Evolutionary conservation across 2,888 invertebrate species (phyloP).

Genomic region (Spialia ferax): DNA sequence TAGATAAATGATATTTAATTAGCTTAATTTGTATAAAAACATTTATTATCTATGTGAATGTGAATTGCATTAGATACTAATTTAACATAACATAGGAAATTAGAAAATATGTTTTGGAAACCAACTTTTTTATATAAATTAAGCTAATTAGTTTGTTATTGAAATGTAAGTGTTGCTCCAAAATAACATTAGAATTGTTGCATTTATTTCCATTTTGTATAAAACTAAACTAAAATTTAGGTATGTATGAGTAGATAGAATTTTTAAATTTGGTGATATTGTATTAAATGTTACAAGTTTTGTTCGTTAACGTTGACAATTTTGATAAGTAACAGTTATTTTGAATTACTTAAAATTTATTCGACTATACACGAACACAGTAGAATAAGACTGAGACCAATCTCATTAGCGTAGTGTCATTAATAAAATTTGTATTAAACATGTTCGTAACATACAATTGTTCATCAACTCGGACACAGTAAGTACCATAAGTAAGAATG

Average conservation of each 20-base stretch:
- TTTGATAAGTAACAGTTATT: constrained; percentile 27
- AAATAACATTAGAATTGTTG: constrained; percentile 44
- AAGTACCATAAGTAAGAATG: too few relatives aligned
- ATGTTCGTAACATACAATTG: too few relatives aligned
- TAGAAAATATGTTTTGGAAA: background rate
- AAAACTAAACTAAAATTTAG: constrained; percentile 38
- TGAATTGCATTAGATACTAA: too few relatives aligned
- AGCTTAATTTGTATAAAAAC: constrained; percentile 8
- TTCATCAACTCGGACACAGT: too few relatives aligned
- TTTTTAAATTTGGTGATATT: constrained; percentile 67
- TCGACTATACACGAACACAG: constrained; percentile 45
- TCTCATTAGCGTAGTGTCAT: constrained; percentile 54
- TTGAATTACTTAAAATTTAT: constrained; percentile 37
- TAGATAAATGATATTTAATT: background rate
- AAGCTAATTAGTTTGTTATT: background rate
- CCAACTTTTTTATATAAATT: constrained; percentile 24
- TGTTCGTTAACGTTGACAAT: constrained; percentile 49
- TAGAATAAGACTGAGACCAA: constrained; percentile 79
- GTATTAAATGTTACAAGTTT: constrained; percentile 57
- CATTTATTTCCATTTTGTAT: constrained; percentile 60
- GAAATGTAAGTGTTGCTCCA: constrained; percentile 32
- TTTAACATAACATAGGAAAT: background rate
- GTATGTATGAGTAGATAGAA: constrained; percentile 61
- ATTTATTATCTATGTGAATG: too few relatives aligned
- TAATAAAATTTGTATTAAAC: too few relatives aligned